These are phyloP conservation scores for Folsomia manolachei DNA, from an alignment of 2,888 invertebrate genomes.

Conservation along the genomic window DNA sequence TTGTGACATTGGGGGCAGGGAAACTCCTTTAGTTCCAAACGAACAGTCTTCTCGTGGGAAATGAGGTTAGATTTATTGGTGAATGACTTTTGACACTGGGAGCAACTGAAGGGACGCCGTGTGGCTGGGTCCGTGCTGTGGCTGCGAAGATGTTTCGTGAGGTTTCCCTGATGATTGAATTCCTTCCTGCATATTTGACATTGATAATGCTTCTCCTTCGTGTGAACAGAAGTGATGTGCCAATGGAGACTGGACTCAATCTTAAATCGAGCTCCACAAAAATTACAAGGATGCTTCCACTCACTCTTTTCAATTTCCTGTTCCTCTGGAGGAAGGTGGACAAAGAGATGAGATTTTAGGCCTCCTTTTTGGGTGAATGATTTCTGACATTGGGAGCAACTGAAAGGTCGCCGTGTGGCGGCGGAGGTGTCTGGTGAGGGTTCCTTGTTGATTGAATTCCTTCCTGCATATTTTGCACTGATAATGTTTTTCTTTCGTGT, in stretches of 20 bases:
- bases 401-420: not conserved
- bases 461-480: not conserved
- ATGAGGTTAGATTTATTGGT: not conserved
- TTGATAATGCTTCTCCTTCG: not conserved
- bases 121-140: not conserved
- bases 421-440: not conserved
- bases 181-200: not conserved
- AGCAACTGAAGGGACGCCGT: not conserved
- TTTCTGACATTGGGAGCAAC: not conserved
- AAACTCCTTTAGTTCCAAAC: not conserved
- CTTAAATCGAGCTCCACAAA: not conserved
- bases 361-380: not conserved
- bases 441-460: not conserved
- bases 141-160: not conserved
- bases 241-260: not conserved
- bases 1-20: not conserved
- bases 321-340: not conserved
- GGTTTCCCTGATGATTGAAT: not conserved
- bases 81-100: not conserved
- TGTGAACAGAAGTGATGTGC: not conserved
- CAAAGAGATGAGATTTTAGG: not conserved
- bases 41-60: not conserved
- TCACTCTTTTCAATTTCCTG: not conserved
- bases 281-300: not conserved
- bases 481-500: not conserved